Percentiles rank a stretch among this genome's conserved stretches.
Conservation (phyloP, 2,797 vertebrate genomes). For the Malacoraja senta region DNA sequence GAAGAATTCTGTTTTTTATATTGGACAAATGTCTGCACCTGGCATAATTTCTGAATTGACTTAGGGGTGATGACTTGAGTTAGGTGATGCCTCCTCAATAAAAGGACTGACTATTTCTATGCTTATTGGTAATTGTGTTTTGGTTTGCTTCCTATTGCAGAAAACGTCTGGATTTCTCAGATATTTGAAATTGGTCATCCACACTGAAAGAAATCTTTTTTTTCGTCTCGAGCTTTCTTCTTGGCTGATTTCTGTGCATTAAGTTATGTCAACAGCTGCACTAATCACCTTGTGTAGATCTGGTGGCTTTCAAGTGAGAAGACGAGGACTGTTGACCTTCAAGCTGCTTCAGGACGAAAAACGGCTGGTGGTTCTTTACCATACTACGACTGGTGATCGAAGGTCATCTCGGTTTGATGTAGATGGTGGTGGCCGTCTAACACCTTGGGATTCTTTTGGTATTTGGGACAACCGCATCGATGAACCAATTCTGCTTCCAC, state of each 20-base stretch:
- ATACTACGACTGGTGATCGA: conserved; percentile 53
- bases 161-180: background rate
- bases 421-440: conserved; percentile 74
- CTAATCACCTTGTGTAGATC: conserved; percentile 69
- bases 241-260: conserved; percentile 8
- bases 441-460: conserved; percentile 91
- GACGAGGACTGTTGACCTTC: conserved; percentile 56
- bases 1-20: background rate
- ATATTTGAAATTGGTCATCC: background rate
- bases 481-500: conserved; percentile 83
- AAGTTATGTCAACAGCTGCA: conserved; percentile 76
- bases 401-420: conserved; percentile 78
- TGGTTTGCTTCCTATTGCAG: background rate
- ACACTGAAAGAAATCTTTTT: background rate
- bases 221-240: background rate
- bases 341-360: conserved; percentile 53
- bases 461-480: conserved; percentile 98
- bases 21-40: no score
- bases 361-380: conserved; percentile 48
- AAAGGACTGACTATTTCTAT: background rate
- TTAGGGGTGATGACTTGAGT: background rate
- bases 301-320: conserved; percentile 61
- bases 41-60: background rate
- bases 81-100: background rate
- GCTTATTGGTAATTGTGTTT: background rate